phyloP scores from a whole-genome alignment of 2,888 invertebrate species.

The Pantelozetes paolii region DNA sequence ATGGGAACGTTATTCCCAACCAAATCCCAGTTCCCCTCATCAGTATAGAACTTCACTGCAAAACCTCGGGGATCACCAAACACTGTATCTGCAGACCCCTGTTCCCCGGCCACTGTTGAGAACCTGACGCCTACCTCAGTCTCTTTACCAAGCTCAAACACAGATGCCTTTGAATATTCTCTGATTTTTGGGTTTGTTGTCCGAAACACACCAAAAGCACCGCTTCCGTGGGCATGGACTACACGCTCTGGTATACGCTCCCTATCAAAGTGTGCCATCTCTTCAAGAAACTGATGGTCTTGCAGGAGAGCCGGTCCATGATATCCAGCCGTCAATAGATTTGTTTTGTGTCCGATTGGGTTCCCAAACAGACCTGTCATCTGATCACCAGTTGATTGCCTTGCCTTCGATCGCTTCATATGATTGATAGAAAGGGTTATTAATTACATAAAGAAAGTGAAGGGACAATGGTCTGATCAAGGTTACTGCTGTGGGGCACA shows the following conservation, averaged over 20 bases:
- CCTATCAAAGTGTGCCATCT: constrained; percentile 60
- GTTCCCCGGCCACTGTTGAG: constrained; percentile 77
- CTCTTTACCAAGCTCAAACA: constrained; percentile 73
- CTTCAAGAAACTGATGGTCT: constrained; percentile 65
- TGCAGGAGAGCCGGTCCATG: constrained; percentile 80
- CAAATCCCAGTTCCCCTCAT: constrained; percentile 82
- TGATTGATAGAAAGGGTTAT: neutral
- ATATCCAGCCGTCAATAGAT: constrained; percentile 74
- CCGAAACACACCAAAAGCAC: constrained; percentile 80
- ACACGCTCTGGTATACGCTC: constrained; percentile 94
- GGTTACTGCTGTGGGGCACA: too few relatives aligned
- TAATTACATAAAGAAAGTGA: too few relatives aligned
- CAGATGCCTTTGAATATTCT: constrained; percentile 70
- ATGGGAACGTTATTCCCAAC: constrained; percentile 86
- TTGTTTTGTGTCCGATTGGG: constrained; percentile 72
- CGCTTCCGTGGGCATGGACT: constrained; percentile 90
- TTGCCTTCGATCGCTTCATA: too few relatives aligned
- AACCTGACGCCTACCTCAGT: constrained; percentile 75
- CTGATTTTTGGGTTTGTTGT: constrained; percentile 74
- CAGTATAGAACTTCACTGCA: constrained; percentile 87
- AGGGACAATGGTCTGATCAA: too few relatives aligned
- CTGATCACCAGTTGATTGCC: too few relatives aligned
- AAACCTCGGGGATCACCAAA: constrained; percentile 84
- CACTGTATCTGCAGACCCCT: constrained; percentile 80
- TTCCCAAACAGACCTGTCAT: constrained; percentile 67